These are phyloP conservation scores for Vulpes ferrilata DNA, from an alignment of 2,113 vertebrate genomes.

Conservation along the genomic window DNA sequence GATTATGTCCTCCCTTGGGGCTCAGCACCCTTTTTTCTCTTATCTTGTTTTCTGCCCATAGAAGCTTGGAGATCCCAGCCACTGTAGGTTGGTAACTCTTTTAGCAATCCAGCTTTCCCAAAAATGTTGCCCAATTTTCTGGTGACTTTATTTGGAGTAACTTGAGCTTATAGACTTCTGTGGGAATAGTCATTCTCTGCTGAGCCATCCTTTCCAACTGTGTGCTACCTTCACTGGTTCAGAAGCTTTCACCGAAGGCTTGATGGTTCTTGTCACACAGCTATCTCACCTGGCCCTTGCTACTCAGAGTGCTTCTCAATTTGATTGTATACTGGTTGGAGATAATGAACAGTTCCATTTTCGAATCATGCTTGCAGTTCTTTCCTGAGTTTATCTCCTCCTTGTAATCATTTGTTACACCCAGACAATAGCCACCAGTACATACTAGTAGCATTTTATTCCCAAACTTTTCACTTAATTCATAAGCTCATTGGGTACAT, in stretches of 20 bases:
- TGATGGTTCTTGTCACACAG: background rate
- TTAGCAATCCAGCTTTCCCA: background rate
- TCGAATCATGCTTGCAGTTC: conserved; percentile 7
- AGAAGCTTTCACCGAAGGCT: background rate
- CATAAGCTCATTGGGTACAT: background rate
- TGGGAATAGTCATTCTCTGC: background rate
- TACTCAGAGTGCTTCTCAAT: background rate
- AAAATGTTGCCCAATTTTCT: background rate
- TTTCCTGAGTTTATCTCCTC: background rate
- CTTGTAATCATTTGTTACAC: background rate
- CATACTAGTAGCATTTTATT: background rate
- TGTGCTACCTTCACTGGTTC: background rate
- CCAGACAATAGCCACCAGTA: background rate
- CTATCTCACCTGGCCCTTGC: background rate
- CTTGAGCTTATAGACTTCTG: background rate
- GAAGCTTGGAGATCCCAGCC: background rate
- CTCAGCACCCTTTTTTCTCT: background rate
- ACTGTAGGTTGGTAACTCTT: background rate
- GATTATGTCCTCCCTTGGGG: background rate
- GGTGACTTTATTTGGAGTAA: background rate
- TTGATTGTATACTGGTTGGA: background rate
- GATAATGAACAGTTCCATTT: background rate
- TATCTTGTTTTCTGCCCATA: background rate
- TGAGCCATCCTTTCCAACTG: conserved; percentile 8
- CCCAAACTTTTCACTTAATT: background rate